Percentiles rank a stretch among this genome's conserved stretches.
These are phyloP conservation scores for Anseranas semipalmata DNA, from an alignment of 2,113 vertebrate genomes.

Conservation along the genomic window DNA sequence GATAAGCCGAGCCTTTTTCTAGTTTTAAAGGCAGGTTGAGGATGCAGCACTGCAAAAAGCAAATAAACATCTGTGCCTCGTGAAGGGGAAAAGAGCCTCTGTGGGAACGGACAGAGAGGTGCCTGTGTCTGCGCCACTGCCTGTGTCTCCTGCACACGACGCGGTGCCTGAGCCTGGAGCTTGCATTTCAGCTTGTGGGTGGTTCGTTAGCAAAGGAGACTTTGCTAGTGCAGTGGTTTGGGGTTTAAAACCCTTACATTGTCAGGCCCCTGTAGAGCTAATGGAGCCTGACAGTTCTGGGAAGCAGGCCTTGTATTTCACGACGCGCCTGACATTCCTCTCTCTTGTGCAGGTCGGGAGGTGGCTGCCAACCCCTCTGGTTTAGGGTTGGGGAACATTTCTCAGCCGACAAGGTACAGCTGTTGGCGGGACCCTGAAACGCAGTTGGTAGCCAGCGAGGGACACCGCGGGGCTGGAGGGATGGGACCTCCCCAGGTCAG, in stretches of 20 bases:
- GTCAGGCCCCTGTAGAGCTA: background rate
- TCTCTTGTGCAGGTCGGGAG: background rate
- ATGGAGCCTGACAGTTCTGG: slow-evolving; percentile 12
- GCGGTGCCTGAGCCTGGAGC: background rate
- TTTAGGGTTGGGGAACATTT: background rate
- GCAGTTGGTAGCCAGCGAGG: background rate
- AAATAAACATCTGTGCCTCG: background rate
- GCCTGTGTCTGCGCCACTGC: accelerated
- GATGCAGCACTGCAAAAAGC: background rate
- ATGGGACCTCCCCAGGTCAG: background rate
- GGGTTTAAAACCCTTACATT: background rate
- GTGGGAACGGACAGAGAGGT: background rate
- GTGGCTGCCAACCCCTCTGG: background rate
- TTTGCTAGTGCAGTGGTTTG: background rate
- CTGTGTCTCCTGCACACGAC: accelerated
- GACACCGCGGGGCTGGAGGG: background rate
- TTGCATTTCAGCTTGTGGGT: background rate
- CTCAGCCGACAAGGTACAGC: background rate
- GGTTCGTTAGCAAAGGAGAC: background rate
- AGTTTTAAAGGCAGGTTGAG: background rate
- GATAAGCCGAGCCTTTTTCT: background rate
- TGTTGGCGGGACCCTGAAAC: background rate
- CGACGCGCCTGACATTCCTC: slow-evolving; percentile 2
- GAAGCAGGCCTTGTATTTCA: slow-evolving; percentile 23
- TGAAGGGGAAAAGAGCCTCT: background rate